Evolutionary conservation across 1,140 invertebrate genomes (phyloP), one percentile per base, ranked within the genome.

Genomic region (Scaptomyza hsui): DNA sequence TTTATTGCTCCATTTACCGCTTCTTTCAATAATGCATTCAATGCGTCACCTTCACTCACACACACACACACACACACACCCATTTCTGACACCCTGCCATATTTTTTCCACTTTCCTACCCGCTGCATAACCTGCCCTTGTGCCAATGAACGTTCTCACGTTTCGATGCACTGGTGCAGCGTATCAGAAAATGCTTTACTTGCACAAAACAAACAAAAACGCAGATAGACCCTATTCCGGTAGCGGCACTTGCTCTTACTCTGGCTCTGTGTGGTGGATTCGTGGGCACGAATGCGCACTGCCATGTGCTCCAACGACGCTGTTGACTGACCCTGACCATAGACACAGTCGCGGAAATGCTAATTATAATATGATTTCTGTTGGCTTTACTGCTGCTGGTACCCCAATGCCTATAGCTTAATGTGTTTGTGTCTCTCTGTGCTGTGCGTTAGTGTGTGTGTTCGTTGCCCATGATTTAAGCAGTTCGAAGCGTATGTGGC

Each of bases 241-340:
- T 39, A n/a, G 3, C 15, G 10, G 12, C 41, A 19, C 15, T 3
- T 15, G 32, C 41, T 41, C 15, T 3, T 12, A 18, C n/a, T 9
- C 26, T 9, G 19, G 18, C 9, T 13, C 15, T 15, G 3, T 37
- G 12, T 37, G n/a, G 44, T 44, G 18, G 16, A 37, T 15, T 42
- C 47, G 41, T 26, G 35, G 41, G 51, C 35, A 48, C 59, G 51
- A 24, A 49, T 55, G 48, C 39, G 16, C 69, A 45, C 24, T 56
- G 79, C 72, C 80, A 83, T 83, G 80, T 86, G 80, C 79, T 48
- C 18, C 48, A 45, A 39, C 18, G 15, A 29, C 19, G 16, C 12
- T 47, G 51, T 52, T 59, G 73, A 24, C 52, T 68, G 77, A 82
- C 82, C 82, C 71, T 88, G 82, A 88, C 82, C 82, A 86, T 77